Base-by-base conservation (phyloP, 2,888 invertebrate species). In the Hydrotaea diabolus region DNA sequence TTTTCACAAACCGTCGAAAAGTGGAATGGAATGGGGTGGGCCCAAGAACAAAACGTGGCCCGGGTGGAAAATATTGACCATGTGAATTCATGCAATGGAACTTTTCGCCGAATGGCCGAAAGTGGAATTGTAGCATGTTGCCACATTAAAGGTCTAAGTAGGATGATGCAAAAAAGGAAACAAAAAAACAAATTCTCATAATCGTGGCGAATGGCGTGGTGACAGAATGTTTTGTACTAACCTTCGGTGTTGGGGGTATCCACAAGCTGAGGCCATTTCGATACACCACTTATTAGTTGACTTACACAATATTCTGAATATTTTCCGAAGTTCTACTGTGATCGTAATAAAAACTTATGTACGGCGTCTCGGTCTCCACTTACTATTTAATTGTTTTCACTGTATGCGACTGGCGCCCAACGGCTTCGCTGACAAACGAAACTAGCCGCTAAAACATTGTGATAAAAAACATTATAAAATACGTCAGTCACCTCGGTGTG, bases 91-190 rank as follows among this genome's bases (percentile, higher is more conserved):
- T 49, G 49, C n/a, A n/a, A 1, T 13, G 3, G n/a, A 49, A 49
- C n/a, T 49, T 49, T 49, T 49, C 43, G n/a, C 49, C 8, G 49
- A 2, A 49, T n/a, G 5, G 49, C 15, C 49, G n/a, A 8, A 15
- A 49, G n/a, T 2, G n/a, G n/a, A 49, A 49, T 49, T 49, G 49
- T n/a, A 49, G 49, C n/a, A 15, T 2, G 49, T 49, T 49, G 7
- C 11, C 21, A 57, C 23, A 11, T 57, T 57, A 19, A 59, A 13
- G 59, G 23, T 59, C 26, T 59, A 59, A 59, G 59, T 59, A 59
- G 59, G 26, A 26, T 26, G 26, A 15, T 23, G 59, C 13, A 59
- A 59, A 59, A 21, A 59, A 8, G 21, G 21, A 2, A 21, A 5
- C 11, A 55, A 13, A 23, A 26, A 23, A 59, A 59, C 31, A 21